Base-by-base conservation (phyloP, 2,888 invertebrate species). In the Cabera pusaria region DNA sequence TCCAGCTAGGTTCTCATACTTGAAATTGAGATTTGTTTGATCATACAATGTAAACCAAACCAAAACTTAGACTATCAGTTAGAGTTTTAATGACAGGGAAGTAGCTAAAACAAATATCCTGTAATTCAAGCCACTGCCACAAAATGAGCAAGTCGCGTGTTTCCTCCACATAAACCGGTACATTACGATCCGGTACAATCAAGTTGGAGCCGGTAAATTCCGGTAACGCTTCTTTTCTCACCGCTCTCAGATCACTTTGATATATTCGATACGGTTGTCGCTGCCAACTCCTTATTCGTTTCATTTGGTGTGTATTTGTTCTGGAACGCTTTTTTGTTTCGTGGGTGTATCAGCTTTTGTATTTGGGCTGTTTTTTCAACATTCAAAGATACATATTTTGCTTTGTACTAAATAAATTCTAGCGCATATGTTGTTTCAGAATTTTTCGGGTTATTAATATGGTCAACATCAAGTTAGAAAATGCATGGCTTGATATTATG, bases 131-230 rank as follows among this genome's bases (percentile, higher is more conserved):
- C 19, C 12, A 14, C 7, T 28, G 5, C 20, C 27, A n/a, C 17
- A 4, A 25, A 35, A 51, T 35, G 51, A 26, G 24, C 43, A 18
- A 17, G 10, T 48, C 25, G 51, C 51, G 45, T 51, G 48, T 23
- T 38, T 17, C 12, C 14, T 12, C 18, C 22, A 31, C 41, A 51
- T 50, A 40, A 50, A 39, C 10, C 23, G 29, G n/a, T 36, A 20
- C 20, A 40, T 20, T 31, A 21, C 23, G 20, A 31, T 20, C 14
- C 27, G 12, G 19, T 25, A n/a, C n/a, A 5, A 11, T 14, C 4
- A n/a, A n/a, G 14, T 14, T 14, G 4, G 14, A 4, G 14, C 14
- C 4, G 14, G 2, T 14, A 14, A 14, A 14, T 4, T 14, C 2
- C 14, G 14, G 14, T 3, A 14, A 14, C 14, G 14, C 3, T 14